A percentile compares a stretch with the other conserved stretches of the same genome.
Conservation (phyloP, 2,113 vertebrate species). For the Chinchilla lanigera region DNA sequence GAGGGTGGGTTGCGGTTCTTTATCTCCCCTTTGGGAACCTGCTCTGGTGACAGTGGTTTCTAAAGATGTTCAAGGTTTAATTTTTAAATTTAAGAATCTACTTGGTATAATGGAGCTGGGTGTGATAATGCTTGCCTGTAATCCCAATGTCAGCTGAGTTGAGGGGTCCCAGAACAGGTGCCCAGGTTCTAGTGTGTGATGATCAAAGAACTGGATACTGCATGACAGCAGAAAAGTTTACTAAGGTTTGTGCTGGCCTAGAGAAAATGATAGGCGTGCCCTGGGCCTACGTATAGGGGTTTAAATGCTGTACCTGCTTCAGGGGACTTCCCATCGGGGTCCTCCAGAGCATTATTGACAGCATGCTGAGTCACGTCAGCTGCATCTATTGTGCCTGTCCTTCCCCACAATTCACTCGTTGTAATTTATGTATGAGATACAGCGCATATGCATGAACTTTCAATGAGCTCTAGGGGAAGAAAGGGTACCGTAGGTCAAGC, state of each 20-base stretch:
- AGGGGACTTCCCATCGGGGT: background rate
- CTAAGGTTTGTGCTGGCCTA: background rate
- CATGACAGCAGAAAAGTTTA: background rate
- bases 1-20: background rate
- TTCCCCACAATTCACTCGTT: background rate
- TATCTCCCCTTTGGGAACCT: background rate
- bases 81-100: constrained; percentile 5
- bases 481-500: background rate
- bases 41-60: background rate
- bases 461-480: background rate
- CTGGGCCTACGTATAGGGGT: background rate
- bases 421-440: background rate
- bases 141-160: background rate
- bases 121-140: background rate
- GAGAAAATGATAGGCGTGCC: background rate
- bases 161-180: background rate
- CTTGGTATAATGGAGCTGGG: background rate
- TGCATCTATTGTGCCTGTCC: background rate
- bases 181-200: background rate
- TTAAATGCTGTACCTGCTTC: background rate
- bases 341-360: background rate
- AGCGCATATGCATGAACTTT: background rate
- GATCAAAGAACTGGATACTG: background rate
- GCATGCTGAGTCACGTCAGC: background rate
- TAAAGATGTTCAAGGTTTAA: background rate